Conservation (phyloP, 2,797 vertebrate species). For the Danio kyathit region DNA sequence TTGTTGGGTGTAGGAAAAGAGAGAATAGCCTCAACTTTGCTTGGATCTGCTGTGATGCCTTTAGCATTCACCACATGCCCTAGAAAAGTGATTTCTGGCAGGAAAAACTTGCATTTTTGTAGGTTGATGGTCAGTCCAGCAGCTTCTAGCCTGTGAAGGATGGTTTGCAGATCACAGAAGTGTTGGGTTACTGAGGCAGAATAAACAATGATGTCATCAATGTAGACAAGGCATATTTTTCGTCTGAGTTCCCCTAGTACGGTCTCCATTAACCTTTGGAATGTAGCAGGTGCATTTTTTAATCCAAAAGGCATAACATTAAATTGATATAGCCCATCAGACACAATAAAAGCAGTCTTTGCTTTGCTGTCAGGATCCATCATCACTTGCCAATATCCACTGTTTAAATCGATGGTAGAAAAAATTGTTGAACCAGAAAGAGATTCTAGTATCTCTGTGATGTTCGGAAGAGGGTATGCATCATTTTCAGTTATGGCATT, state of each 20-base stretch:
- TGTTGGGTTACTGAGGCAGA: background rate
- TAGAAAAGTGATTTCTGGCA: background rate
- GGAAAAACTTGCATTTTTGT: background rate
- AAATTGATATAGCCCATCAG: too few species aligned
- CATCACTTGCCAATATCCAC: too few species aligned
- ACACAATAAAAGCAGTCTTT: too few species aligned
- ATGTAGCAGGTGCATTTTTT: too few species aligned
- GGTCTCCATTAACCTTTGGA: background rate
- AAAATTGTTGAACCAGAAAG: background rate
- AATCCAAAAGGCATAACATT: too few species aligned
- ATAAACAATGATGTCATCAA: background rate
- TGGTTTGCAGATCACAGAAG: background rate
- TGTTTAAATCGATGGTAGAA: background rate
- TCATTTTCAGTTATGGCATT: background rate
- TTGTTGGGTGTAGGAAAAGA: background rate
- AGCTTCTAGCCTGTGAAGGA: background rate
- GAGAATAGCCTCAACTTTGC: background rate
- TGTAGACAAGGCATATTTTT: background rate
- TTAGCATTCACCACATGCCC: background rate
- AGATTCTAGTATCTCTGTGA: background rate
- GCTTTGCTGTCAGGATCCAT: too few species aligned
- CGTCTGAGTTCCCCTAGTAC: background rate
- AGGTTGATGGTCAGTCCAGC: background rate
- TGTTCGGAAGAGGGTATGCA: too few species aligned
- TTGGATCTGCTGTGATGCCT: background rate